These are phyloP conservation scores for Achatina immaculata DNA, from an alignment of 1,140 invertebrate genomes.

Conservation along the genomic window DNA sequence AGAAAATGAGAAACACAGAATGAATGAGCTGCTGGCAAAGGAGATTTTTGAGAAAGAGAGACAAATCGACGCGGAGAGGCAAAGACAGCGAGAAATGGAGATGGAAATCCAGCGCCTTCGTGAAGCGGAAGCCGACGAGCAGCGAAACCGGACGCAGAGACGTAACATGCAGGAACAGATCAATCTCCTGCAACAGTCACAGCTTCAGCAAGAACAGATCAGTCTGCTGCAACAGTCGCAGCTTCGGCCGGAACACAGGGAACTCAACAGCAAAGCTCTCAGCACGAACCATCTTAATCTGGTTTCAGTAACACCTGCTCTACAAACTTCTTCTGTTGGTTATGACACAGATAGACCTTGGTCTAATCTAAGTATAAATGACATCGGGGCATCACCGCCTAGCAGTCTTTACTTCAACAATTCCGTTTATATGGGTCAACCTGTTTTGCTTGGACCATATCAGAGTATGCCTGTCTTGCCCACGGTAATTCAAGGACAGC, in stretches of 20 bases:
- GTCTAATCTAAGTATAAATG: too few species aligned
- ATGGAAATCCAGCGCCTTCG: conserved; percentile 45
- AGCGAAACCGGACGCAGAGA: conserved; percentile 54
- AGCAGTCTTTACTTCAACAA: too few species aligned
- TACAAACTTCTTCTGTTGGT: too few species aligned
- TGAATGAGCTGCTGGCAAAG: conserved; percentile 37
- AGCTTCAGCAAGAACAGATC: too few species aligned
- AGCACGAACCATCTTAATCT: neutral
- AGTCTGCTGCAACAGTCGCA: conserved; percentile 46
- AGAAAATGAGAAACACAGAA: conserved; percentile 42
- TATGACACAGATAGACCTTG: too few species aligned
- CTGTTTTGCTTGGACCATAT: too few species aligned
- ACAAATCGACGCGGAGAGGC: conserved; percentile 47
- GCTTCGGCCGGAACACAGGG: neutral
- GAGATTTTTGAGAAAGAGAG: conserved; percentile 49
- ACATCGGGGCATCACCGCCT: too few species aligned
- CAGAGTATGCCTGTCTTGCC: neutral
- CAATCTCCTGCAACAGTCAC: too few species aligned
- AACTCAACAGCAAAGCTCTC: neutral
- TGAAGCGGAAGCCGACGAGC: conserved; percentile 49
- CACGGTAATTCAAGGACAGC: neutral
- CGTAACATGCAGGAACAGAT: conserved; percentile 47
- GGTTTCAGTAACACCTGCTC: too few species aligned
- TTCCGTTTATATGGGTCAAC: too few species aligned
- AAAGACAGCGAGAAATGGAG: conserved; percentile 53